Evolutionary conservation across 2,888 invertebrate species (phyloP), one percentile per base, ranked within the genome.

Genomic region (Orchestes rusci): DNA sequence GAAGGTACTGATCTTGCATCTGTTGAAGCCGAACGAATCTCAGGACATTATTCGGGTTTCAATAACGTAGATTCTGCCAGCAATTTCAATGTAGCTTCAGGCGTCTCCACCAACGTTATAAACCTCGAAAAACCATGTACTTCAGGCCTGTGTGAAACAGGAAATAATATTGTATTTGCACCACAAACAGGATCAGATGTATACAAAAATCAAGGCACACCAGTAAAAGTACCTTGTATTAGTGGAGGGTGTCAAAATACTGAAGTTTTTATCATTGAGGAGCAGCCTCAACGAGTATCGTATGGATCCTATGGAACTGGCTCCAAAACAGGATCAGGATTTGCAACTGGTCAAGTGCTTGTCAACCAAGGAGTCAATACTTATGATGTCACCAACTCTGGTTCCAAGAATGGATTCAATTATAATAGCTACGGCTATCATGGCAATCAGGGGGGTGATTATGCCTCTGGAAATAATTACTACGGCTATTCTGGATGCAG

Each of bases 271-370:
- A n/a, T n/a, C n/a, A n/a, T n/a, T n/a, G n/a, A n/a, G n/a, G n/a
- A n/a, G n/a, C n/a, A n/a, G n/a, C n/a, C n/a, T n/a, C n/a, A n/a
- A n/a, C n/a, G n/a, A n/a, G n/a, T n/a, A n/a, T n/a, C n/a, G n/a
- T n/a, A n/a, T 12, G 30, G 30, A 15, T 30, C 30, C 3, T 15
- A 7, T 30, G 16, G 10, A 16, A 33, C 32, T 30, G 35, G 16
- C n/a, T 23, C 30, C 15, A 32, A 32, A 5, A 13, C 16, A 10
- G 45, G 33, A 10, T 39, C 40, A 8, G 44, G 50, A n/a, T 45
- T 36, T 18, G 45, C 46, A 16, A 43, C 43, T 13, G 50, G 50
- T 17, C 50, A 50, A 43, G 46, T 45, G 15, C 13, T 49, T 16
- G 39, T 49, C 13, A 41, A 45, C 17, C 45, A 49, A 39, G 42